These are phyloP conservation scores for Frankliniella fusca DNA, from an alignment of 2,888 invertebrate species.

Conservation along the genomic window DNA sequence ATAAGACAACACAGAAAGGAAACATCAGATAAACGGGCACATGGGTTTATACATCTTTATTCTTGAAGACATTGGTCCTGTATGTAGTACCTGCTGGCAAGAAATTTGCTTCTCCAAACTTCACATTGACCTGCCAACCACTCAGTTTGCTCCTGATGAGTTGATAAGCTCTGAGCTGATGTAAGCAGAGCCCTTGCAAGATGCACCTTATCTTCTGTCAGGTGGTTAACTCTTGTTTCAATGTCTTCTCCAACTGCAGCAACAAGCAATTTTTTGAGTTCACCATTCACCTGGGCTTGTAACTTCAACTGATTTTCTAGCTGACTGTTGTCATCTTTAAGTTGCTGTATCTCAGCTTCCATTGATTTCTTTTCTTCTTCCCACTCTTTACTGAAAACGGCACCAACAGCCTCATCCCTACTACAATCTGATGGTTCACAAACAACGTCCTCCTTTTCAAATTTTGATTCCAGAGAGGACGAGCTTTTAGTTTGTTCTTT, in stretches of 20 bases:
- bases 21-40: not conserved
- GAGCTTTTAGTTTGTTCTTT: constrained; percentile 61
- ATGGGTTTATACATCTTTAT: constrained; percentile 4
- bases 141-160: constrained; percentile 90
- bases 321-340: constrained; percentile 65
- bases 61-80: constrained; percentile 29
- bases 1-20: constrained; percentile 40
- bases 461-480: constrained; percentile 38
- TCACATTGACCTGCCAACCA: constrained; percentile 91
- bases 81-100: constrained; percentile 73
- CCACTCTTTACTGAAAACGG: constrained; percentile 43
- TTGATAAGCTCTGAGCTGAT: constrained; percentile 78
- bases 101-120: constrained; percentile 94
- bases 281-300: constrained; percentile 84
- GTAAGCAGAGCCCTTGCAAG: constrained; percentile 78
- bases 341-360: constrained; percentile 58
- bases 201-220: constrained; percentile 89
- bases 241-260: constrained; percentile 94
- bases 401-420: not conserved
- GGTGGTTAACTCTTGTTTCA: constrained; percentile 78
- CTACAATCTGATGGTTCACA: constrained; percentile 32
- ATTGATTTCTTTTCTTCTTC: constrained; percentile 49
- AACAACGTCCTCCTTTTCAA: constrained; percentile 32
- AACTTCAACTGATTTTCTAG: constrained; percentile 78
- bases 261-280: constrained; percentile 85